Base-by-base conservation (phyloP, 2,797 vertebrate species). In the Percopsis omiscomaycus region DNA sequence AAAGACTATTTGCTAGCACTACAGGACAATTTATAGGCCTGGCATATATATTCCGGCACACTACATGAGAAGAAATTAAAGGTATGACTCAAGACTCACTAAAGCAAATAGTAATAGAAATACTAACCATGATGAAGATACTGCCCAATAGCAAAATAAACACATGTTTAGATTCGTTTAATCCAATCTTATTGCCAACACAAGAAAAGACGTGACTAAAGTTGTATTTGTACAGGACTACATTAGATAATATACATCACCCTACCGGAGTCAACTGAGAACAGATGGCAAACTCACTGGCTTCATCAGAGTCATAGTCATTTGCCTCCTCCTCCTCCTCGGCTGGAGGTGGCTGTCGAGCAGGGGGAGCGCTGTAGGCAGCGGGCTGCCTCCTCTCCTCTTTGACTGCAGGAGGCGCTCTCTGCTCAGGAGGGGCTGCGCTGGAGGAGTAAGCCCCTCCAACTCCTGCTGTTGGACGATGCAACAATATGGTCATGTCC, bases 301-400 rank as follows among this genome's bases (percentile, higher is more conserved):
- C 93, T 94, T 98, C 96, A 66, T 99, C 97, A 0, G 97, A 99
- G 77, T 99, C 97, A 0, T 97, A 98, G 92, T 95, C 96, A 72
- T 98, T 97, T 81, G 92, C 92, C 0, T 96, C 95, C 9, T 98
- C 95, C 15, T 97, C 95, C 1, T 97, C 94, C 14, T 94, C 94
- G 55, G 89, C 85, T 0, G 88, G 86, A 8, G 84, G 42, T 0
- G 90, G 89, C 16, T 88, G 67, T 1, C 91, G 76, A 0, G 82
- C 74, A 0, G 89, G 75, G 5, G 88, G 87, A 65, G 92, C 87
- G 16, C 46, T 59, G 51, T 92, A 93, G 15, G 88, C 79, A 1
- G 80, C 75, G 0, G 74, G 82, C 61, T 94, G 93, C 69, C 91
- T 92, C 66, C 91, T 87, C 53, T 97, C 95, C 60, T 96, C 95